phyloP scores from a whole-genome alignment of 1,140 invertebrate genomes.

The Drosophila tsacasi region DNA sequence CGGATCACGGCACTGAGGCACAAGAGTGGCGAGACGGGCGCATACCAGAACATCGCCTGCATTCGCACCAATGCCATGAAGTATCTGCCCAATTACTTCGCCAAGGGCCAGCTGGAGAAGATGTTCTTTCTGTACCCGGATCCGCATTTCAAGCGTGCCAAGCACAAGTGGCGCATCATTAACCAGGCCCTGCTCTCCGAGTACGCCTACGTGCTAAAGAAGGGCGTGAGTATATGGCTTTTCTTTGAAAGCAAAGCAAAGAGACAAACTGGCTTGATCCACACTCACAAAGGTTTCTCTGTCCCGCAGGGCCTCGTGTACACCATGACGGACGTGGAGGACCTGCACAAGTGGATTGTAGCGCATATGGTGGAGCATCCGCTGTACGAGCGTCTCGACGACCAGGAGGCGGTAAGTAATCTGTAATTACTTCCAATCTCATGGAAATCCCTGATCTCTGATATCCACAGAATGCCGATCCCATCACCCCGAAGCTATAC shows the following conservation, averaged over 20 bases:
- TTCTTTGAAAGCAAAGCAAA: too few relatives aligned
- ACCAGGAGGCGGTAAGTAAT: constrained; percentile 90
- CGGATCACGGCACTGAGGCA: constrained; percentile 94
- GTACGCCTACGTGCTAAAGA: constrained; percentile 97
- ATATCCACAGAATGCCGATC: constrained; percentile 90
- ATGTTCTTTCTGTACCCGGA: constrained; percentile 99
- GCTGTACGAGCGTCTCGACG: constrained; percentile 92
- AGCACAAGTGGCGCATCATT: constrained; percentile 99
- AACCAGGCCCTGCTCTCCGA: constrained; percentile 96
- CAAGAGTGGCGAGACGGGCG: constrained; percentile 88
- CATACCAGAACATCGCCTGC: constrained; percentile 98
- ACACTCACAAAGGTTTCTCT: not conserved
- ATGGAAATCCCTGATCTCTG: constrained; percentile 19
- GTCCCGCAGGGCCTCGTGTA: constrained; percentile 93
- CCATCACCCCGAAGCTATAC: constrained; percentile 94
- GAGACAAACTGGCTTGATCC: fast-evolving
- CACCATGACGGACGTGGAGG: constrained; percentile 98
- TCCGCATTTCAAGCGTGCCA: constrained; percentile 99
- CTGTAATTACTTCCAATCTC: not conserved
- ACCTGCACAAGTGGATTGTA: constrained; percentile 99
- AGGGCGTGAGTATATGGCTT: constrained; percentile 89
- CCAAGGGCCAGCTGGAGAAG: constrained; percentile 97
- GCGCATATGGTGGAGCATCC: constrained; percentile 96
- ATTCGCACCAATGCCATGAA: constrained; percentile 99
- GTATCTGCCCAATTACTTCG: constrained; percentile 98